phyloP scores from a whole-genome alignment of 2,113 vertebrate species.

The Pycnonotus jocosus region DNA sequence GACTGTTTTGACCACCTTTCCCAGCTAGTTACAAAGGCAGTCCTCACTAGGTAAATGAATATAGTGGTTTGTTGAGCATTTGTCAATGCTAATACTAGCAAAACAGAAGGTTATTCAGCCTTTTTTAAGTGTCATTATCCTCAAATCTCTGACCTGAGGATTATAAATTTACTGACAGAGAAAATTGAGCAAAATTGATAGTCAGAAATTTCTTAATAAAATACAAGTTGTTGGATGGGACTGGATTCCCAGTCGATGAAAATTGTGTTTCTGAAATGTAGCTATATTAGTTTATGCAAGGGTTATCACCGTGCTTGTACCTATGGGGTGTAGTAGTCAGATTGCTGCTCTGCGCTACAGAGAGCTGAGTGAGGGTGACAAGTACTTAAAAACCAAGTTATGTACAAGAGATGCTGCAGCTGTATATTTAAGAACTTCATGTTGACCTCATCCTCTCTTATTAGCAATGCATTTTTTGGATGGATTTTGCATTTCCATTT shows the following conservation, averaged over 20 bases:
- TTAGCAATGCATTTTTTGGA: neutral
- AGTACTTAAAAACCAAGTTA: neutral
- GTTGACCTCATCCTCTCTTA: neutral
- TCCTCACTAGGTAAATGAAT: neutral
- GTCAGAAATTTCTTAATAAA: neutral
- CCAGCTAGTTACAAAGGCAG: neutral
- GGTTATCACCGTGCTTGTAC: neutral
- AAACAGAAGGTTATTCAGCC: neutral
- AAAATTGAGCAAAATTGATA: slow-evolving; percentile 16
- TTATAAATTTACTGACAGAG: slow-evolving; percentile 28
- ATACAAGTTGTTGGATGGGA: neutral
- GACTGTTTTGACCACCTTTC: neutral
- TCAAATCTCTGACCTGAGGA: neutral
- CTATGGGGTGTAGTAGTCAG: neutral
- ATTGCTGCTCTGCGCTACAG: neutral
- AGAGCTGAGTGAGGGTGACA: neutral
- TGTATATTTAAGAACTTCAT: neutral
- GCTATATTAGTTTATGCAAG: neutral
- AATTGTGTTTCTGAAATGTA: neutral
- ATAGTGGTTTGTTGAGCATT: neutral
- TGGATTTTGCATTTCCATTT: neutral
- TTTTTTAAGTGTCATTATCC: neutral
- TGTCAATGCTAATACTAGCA: neutral
- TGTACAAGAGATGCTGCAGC: neutral
- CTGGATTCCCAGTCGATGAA: neutral